Conservation (phyloP, 1,140 invertebrate species). For the Daktulosphaira vitifoliae region DNA sequence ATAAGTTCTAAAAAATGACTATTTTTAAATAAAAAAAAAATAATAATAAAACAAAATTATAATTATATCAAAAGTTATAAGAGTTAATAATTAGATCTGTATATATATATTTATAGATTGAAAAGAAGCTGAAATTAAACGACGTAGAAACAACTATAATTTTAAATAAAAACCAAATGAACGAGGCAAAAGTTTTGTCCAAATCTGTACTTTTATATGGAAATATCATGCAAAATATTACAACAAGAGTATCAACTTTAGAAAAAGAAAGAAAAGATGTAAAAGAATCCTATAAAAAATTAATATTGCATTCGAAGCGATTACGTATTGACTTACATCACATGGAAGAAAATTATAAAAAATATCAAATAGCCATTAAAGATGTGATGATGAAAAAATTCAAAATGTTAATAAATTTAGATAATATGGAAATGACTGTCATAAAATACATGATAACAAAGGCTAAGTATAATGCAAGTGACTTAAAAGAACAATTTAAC, state of each 20-base stretch:
- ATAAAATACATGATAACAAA: constrained; percentile 14
- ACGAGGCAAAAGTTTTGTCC: not conserved
- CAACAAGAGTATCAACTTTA: not conserved
- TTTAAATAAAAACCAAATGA: constrained; percentile 19
- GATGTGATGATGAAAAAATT: constrained; percentile 18
- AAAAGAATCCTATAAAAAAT: not conserved
- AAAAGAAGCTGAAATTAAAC: constrained; percentile 18
- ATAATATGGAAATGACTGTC: constrained; percentile 19
- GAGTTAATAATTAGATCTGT: not conserved
- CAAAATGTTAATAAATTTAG: not conserved
- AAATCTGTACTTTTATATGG: not conserved
- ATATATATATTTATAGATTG: not conserved
- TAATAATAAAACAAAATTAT: too few relatives aligned
- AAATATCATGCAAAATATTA: constrained; percentile 7
- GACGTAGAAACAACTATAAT: not conserved
- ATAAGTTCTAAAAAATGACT: too few relatives aligned
- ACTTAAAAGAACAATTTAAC: not conserved
- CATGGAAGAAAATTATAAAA: constrained; percentile 1
- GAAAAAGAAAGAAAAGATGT: constrained; percentile 5
- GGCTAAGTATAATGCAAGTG: not conserved
- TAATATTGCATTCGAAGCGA: not conserved
- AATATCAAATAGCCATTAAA: not conserved
- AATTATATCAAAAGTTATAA: too few relatives aligned
- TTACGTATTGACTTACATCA: not conserved
- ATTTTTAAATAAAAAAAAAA: too few relatives aligned